phyloP scores from a whole-genome alignment of 2,113 vertebrate species.

The Indicator indicator region DNA sequence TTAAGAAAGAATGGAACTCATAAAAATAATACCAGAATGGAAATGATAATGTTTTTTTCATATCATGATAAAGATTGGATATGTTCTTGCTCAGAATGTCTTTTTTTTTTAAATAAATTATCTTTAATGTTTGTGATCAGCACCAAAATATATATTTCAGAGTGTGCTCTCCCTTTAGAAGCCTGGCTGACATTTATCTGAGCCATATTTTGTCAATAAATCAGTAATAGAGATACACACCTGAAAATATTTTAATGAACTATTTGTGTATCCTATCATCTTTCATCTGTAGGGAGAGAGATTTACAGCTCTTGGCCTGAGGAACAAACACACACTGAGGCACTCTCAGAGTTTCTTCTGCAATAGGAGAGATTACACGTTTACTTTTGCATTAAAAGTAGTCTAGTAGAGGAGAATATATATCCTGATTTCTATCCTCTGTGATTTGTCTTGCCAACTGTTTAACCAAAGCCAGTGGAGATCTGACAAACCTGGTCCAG shows the following conservation, averaged over 20 bases:
- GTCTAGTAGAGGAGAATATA: background rate
- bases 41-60: background rate
- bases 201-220: background rate
- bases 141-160: background rate
- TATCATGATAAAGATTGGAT: background rate
- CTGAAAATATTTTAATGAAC: background rate
- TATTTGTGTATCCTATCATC: background rate
- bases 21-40: background rate
- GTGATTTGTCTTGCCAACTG: background rate
- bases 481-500: background rate
- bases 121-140: background rate
- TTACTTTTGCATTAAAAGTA: fast-evolving
- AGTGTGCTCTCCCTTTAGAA: background rate
- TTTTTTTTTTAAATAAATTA: background rate
- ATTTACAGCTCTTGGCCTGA: background rate
- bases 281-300: background rate
- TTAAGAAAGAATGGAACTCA: background rate
- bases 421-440: fast-evolving
- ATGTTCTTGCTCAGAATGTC: background rate
- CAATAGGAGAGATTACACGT: fast-evolving
- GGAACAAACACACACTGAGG: background rate
- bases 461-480: background rate
- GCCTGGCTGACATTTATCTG: background rate
- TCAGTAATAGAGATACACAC: background rate
- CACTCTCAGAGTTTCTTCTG: background rate